These are phyloP conservation scores for Nyleta sp. DNA, from an alignment of 2,888 invertebrate genomes.

Conservation along the genomic window DNA sequence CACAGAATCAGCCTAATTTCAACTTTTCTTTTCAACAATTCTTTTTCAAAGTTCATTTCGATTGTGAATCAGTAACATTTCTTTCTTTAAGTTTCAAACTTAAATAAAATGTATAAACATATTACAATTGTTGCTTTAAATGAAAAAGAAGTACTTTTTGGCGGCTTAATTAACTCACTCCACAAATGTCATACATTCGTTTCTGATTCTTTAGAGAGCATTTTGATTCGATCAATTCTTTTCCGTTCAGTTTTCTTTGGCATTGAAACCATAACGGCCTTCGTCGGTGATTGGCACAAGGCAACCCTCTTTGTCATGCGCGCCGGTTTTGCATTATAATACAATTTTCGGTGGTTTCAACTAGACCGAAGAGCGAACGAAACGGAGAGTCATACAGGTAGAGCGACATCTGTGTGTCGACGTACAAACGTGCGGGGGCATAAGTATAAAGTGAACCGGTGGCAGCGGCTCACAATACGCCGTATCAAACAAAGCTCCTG, in stretches of 20 bases:
- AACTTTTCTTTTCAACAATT: too few species aligned
- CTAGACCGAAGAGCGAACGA: slow-evolving; percentile 56
- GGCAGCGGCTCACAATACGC: slow-evolving; percentile 79
- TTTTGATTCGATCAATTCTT: slow-evolving; percentile 35
- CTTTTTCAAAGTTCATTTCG: too few species aligned
- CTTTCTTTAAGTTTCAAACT: too few species aligned
- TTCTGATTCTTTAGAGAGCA: background rate
- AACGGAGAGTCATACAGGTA: slow-evolving; percentile 64
- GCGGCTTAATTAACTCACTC: slow-evolving; percentile 7
- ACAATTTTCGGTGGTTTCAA: slow-evolving; percentile 78
- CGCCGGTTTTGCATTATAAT: slow-evolving; percentile 78
- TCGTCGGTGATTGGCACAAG: slow-evolving; percentile 80
- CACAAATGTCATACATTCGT: background rate
- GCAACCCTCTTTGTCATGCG: slow-evolving; percentile 79
- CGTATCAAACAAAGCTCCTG: slow-evolving; percentile 81
- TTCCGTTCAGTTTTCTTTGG: slow-evolving; percentile 28
- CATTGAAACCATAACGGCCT: slow-evolving; percentile 76
- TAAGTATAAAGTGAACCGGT: slow-evolving; percentile 80
- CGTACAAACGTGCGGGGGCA: slow-evolving; percentile 66
- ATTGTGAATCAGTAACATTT: too few species aligned
- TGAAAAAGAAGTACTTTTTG: background rate
- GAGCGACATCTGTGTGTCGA: slow-evolving; percentile 67
- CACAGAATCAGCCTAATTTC: too few species aligned
- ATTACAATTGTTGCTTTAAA: background rate
- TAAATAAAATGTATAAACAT: too few species aligned